Base-by-base conservation (phyloP, 2,113 vertebrate species). In the Mola mola region DNA sequence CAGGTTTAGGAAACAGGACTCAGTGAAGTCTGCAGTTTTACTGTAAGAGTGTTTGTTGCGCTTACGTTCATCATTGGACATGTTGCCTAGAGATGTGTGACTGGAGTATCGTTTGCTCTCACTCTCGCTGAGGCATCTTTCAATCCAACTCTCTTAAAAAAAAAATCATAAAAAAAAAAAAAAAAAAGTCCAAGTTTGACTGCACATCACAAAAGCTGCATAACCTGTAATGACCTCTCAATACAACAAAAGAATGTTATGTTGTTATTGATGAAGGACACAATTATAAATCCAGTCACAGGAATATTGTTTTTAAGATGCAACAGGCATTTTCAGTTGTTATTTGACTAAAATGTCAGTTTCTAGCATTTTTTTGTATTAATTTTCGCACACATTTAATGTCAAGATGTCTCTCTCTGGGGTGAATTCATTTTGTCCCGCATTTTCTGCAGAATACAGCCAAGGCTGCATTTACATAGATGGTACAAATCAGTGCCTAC, bases 21-120 rank as follows among this genome's bases (percentile, higher is more conserved):
- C 37, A 15, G 37, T 36, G 9, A 15, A 16, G 36, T 33, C 11
- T 19, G 59, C 26, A 34, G 46, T 21, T 36, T 33, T 2, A 13
- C 29, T 8, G 51, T 21, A 9, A 31, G 38, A 38, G 53, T 17
- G 44, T 20, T 25, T 1, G 34, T 43, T 28, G 28, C 90, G 92
- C 97, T 98, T 95, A 99, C 97, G 96, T 93, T 99, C 97, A 62
- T 99, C 97, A 16, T 95, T 98, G 92, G 96, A 98, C 91, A 96
- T 94, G 79, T 96, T 97, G 81, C 96, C 96, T 92, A 99, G 90
- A 84, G 97, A 97, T 34, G 95, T 94, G 89, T 99, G 97, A 75
- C 94, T 98, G 86, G 97, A 95, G 81, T 96, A 98, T 41, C 96
- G 93, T 79, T 98, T 98, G 89, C 93, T 96, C 93, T 99, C 97